Conservation (phyloP, 2,888 invertebrate genomes). For the Cerastoderma edule region DNA sequence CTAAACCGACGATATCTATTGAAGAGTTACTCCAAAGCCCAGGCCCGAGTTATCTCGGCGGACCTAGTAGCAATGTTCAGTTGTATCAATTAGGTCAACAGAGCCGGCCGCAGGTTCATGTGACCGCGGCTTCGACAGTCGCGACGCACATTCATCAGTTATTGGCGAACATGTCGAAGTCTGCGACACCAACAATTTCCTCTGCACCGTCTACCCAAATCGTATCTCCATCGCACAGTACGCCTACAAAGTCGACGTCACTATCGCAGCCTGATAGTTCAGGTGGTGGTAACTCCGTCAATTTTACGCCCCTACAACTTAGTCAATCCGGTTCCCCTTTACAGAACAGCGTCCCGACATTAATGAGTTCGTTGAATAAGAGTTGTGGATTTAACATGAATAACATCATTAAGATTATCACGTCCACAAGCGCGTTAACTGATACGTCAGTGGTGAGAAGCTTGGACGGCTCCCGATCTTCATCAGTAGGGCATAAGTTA, state of each 20-base stretch:
- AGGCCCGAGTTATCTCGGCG: slow-evolving; percentile 22
- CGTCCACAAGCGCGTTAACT: slow-evolving; percentile 9
- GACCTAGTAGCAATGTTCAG: slow-evolving; percentile 22
- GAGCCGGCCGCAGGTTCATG: slow-evolving; percentile 67
- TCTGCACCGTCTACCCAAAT: slow-evolving; percentile 14
- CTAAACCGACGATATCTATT: slow-evolving; percentile 38
- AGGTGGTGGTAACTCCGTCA: slow-evolving; percentile 22
- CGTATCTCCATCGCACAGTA: slow-evolving; percentile 1
- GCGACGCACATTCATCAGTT: slow-evolving; percentile 82
- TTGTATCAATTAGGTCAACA: slow-evolving; percentile 36
- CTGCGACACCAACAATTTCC: slow-evolving; percentile 4
- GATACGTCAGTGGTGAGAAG: neutral
- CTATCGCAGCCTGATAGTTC: neutral
- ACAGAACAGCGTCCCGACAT: slow-evolving; percentile 61
- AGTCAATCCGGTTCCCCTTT: slow-evolving; percentile 57
- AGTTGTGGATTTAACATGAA: slow-evolving; percentile 15
- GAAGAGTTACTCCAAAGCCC: slow-evolving; percentile 39
- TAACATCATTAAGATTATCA: slow-evolving; percentile 34
- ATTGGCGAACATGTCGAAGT: slow-evolving; percentile 60
- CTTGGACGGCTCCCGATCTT: neutral
- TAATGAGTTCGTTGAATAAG: slow-evolving; percentile 54
- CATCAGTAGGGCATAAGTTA: slow-evolving; percentile 66
- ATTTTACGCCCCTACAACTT: slow-evolving; percentile 24
- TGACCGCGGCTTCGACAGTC: slow-evolving; percentile 67
- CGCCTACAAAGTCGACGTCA: slow-evolving; percentile 1